Conservation (phyloP, 2,797 vertebrate genomes). For the Anisognathus igniventris region DNA sequence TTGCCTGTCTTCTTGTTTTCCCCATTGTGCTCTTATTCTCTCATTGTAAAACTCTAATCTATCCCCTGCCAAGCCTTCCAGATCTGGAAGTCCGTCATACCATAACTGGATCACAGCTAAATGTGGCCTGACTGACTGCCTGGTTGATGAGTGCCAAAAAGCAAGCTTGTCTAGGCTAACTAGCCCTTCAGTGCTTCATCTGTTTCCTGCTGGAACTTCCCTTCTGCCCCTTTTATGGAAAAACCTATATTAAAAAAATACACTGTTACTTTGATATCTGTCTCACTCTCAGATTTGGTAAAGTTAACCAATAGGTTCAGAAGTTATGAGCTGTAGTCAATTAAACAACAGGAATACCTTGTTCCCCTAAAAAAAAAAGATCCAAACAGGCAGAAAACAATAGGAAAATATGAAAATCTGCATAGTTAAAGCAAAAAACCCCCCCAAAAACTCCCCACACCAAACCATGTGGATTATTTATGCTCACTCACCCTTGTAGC, state of each 20-base stretch:
- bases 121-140: not conserved
- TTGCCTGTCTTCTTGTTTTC: not conserved
- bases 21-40: rapidly evolving
- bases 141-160: not conserved
- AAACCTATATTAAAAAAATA: not conserved
- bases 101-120: not conserved
- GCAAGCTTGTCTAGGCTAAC: not conserved
- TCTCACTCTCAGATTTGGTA: not conserved
- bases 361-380: not conserved
- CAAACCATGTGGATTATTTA: not conserved
- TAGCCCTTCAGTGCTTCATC: not conserved
- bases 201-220: not conserved
- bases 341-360: not conserved
- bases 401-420: not conserved
- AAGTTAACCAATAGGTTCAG: not conserved
- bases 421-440: not conserved
- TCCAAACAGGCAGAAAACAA: not conserved
- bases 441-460: rapidly evolving
- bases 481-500: not conserved
- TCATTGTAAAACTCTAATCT: not conserved
- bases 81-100: not conserved
- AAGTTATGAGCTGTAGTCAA: not conserved
- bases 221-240: not conserved
- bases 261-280: not conserved
- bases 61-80: not conserved